Evolutionary conservation across 2,888 invertebrate genomes (phyloP), one percentile per base, ranked within the genome.

Genomic region (Heteropelma amictum): DNA sequence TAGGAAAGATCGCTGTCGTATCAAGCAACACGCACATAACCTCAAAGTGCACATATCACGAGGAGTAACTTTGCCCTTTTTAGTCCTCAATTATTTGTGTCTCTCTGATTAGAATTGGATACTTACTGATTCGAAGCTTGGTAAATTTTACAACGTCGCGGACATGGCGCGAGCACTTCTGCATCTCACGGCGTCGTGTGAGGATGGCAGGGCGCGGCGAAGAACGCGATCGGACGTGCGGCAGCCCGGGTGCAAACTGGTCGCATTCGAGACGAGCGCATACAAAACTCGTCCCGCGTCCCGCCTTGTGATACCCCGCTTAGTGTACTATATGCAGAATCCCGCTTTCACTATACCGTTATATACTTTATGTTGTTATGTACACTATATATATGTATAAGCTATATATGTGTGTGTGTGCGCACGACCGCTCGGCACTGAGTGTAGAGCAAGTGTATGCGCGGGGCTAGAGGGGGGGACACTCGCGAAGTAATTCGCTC

Each of bases 141-240:
- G 80, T 78, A 65, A 82, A 80, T 77, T 81, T 81, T 86, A 85
- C 79, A 77, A 77, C 79, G 80, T 81, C 78, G 76, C 77, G 79
- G 68, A 79, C 84, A 83, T 85, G 79, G 79, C 78, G 84, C 84
- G 83, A 84, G 78, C 85, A 81, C 78, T 81, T 86, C 85, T 84
- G 86, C 86, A 86, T 86, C 81, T 86, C 86, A 86, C 86, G 77
- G 82, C 79, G 82, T 82, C 84, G 78, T 72, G 56, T 45, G 63
- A 56, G 56, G 71, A 71, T 71, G 49, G 49, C 75, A 45, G 75
- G 76, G 72, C 60, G 69, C 69, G 72, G 73, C 76, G 76, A 76
- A 65, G 12, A 72, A 72, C 72, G 63, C 76, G 72, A 68, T 51
- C 75, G 75, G 75, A 30, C 76, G 63, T 68, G 58, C 63, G 72